phyloP scores from a whole-genome alignment of 1,140 invertebrate species.

The Drosophila willistoni region DNA sequence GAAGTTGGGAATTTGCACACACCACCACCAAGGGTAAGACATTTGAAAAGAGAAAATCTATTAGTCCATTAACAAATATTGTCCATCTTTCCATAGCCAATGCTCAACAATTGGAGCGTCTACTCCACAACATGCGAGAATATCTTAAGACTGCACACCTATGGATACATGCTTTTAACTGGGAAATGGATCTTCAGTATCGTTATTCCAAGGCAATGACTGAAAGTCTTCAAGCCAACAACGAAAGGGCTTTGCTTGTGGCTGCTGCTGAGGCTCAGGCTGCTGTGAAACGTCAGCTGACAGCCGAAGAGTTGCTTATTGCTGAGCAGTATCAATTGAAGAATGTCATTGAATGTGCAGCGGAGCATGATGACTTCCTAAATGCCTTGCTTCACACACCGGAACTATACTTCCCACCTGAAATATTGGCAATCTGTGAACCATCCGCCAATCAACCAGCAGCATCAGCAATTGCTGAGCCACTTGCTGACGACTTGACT shows the following conservation, averaged over 20 bases:
- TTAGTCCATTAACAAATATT: background rate
- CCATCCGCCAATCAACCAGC: background rate
- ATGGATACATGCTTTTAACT: constrained; percentile 59
- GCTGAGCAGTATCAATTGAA: constrained; percentile 38
- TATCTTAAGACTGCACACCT: constrained; percentile 57
- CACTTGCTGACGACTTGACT: background rate
- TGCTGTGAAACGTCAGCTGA: constrained; percentile 1
- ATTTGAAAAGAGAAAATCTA: background rate
- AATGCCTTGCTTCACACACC: constrained; percentile 39
- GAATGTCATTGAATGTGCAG: constrained; percentile 35
- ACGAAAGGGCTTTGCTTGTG: constrained; percentile 21
- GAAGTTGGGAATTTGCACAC: constrained; percentile 41
- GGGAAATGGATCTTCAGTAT: constrained; percentile 72
- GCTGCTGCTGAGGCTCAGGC: constrained; percentile 17
- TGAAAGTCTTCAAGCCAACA: constrained; percentile 21
- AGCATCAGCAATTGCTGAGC: background rate
- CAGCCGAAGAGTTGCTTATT: constrained; percentile 38
- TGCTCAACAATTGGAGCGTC: constrained; percentile 34
- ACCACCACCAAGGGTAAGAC: constrained; percentile 28
- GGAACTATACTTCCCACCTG: constrained; percentile 54
- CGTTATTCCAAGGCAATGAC: constrained; percentile 61
- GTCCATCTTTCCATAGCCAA: constrained; percentile 34
- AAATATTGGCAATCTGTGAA: constrained; percentile 47
- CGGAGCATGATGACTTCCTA: constrained; percentile 48
- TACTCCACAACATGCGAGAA: constrained; percentile 45